These are phyloP conservation scores for Cabera pusaria DNA, from an alignment of 2,888 invertebrate species.

Conservation along the genomic window DNA sequence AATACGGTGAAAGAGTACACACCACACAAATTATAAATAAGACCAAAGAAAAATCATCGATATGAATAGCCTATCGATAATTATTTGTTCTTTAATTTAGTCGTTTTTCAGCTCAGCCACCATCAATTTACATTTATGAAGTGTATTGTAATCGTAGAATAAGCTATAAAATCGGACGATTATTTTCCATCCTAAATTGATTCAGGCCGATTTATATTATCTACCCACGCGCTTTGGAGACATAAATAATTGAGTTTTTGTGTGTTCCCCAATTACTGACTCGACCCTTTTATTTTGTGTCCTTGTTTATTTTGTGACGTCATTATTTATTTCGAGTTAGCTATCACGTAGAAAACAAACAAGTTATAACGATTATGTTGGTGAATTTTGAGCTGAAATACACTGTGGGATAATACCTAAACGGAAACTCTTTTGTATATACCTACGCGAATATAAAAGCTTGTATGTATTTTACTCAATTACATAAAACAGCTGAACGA, in stretches of 20 bases:
- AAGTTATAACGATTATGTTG: slow-evolving; percentile 11
- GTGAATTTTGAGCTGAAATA: no score
- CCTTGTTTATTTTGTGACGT: slow-evolving; percentile 20
- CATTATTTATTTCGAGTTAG: slow-evolving; percentile 20
- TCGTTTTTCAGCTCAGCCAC: no score
- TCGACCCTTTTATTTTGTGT: slow-evolving; percentile 36
- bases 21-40: no score
- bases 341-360: slow-evolving; percentile 18
- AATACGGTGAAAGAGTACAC: no score
- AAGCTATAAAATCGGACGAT: slow-evolving; percentile 54
- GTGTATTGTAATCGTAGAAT: slow-evolving; percentile 53
- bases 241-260: slow-evolving; percentile 59
- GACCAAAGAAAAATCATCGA: no score
- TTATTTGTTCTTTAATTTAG: no score
- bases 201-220: slow-evolving; percentile 58
- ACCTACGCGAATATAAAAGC: no score
- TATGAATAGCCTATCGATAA: no score
- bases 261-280: slow-evolving; percentile 52
- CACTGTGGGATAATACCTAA: no score
- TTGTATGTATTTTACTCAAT: no score
- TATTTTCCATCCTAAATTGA: slow-evolving; percentile 55
- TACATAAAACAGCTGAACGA: no score
- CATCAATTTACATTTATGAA: slow-evolving; percentile 63
- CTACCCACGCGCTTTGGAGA: slow-evolving; percentile 42
- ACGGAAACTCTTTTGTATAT: no score